A percentile compares a stretch with the other conserved stretches of the same genome.
These are phyloP conservation scores for Cirrhinus mrigala DNA, from an alignment of 2,797 vertebrate species.

Conservation along the genomic window DNA sequence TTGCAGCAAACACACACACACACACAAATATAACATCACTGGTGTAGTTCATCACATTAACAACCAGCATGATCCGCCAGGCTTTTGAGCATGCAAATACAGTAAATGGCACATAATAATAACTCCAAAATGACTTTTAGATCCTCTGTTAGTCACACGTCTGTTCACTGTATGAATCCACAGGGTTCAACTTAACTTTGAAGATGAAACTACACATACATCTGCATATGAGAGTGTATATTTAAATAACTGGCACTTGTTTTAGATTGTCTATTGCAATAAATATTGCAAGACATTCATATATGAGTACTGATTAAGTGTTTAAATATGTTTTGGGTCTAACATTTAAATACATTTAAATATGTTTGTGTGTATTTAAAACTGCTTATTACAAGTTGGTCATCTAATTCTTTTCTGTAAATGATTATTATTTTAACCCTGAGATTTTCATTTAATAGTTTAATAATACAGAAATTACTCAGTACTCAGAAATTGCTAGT, in stretches of 20 bases:
- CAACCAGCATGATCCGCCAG: not conserved
- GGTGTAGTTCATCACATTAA: not conserved
- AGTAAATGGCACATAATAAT: not conserved
- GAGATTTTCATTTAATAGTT: too few relatives aligned
- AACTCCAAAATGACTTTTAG: not conserved
- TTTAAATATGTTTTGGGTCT: not conserved
- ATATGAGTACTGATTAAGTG: not conserved
- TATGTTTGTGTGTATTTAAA: not conserved
- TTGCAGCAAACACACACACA: too few relatives aligned
- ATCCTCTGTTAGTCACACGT: not conserved
- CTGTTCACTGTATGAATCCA: not conserved
- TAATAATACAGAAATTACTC: too few relatives aligned
- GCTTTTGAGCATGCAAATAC: constrained; percentile 2
- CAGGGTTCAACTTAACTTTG: not conserved
- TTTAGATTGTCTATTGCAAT: not conserved
- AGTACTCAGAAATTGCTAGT: too few relatives aligned
- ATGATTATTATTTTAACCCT: not conserved
- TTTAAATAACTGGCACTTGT: not conserved
- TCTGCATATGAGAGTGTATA: not conserved
- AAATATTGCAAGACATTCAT: not conserved
- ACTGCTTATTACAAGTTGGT: not conserved
- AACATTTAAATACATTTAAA: too few relatives aligned
- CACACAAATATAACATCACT: too few relatives aligned
- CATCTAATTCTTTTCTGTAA: not conserved
- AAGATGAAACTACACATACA: not conserved